Percentiles rank a stretch among this genome's conserved stretches.
Conservation (phyloP, 2,797 vertebrate genomes). For the Platyrinchus mystaceus region DNA sequence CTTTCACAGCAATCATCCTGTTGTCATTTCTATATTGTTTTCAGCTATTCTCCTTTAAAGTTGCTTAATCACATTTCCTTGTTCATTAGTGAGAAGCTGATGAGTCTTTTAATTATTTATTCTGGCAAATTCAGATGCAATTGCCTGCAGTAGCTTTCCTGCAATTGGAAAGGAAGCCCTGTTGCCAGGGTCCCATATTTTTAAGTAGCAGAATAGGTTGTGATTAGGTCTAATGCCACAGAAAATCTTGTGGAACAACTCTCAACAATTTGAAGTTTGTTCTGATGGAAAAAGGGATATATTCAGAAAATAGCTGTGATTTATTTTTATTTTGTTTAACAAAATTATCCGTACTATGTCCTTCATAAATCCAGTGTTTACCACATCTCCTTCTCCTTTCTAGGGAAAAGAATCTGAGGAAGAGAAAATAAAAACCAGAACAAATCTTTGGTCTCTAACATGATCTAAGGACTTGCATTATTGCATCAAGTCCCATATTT, state of each 20-base stretch:
- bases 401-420: not conserved
- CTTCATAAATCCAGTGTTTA: not conserved
- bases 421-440: not conserved
- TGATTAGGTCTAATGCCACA: slow-evolving; percentile 29
- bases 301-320: not conserved
- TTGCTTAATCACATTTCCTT: slow-evolving; percentile 62
- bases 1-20: slow-evolving; percentile 35
- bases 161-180: not conserved
- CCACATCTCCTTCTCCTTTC: not conserved
- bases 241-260: slow-evolving; percentile 1
- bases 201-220: slow-evolving; percentile 27
- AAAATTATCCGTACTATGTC: not conserved
- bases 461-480: not conserved
- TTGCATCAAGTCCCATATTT: not conserved
- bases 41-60: slow-evolving; percentile 9
- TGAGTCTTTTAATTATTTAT: slow-evolving; percentile 48
- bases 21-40: slow-evolving; percentile 52
- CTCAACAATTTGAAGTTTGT: not conserved
- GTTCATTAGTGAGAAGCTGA: slow-evolving; percentile 38
- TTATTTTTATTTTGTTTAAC: slow-evolving; percentile 6
- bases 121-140: slow-evolving; percentile 37
- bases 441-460: not conserved
- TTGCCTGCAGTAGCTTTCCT: not conserved
- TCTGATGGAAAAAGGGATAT: not conserved
- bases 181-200: not conserved